Conservation (phyloP, 2,797 vertebrate genomes). For the Peromyscus nudipes region DNA sequence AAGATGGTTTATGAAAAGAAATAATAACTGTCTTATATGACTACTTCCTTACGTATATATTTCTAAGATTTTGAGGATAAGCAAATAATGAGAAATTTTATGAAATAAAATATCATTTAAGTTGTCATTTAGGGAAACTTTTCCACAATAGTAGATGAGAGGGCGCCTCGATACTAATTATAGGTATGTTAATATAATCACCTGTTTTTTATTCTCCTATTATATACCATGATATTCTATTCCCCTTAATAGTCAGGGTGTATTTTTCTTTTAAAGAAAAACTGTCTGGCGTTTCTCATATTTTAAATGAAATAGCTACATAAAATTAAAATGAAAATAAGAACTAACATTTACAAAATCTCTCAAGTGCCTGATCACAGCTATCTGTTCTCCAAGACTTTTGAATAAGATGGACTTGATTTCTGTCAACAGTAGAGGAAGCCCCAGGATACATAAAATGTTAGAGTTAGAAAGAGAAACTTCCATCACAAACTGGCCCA, state of each 20-base stretch:
- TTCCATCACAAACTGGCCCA: not conserved
- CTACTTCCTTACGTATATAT: not conserved
- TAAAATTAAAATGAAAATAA: conserved; percentile 58
- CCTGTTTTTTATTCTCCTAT: not conserved
- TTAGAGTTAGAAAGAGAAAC: not conserved
- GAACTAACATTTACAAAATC: conserved; percentile 43
- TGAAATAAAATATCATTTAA: conserved; percentile 51
- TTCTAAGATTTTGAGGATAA: not conserved
- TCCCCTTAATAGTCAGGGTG: not conserved
- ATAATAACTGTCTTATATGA: conserved; percentile 54
- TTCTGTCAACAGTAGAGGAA: conserved; percentile 56
- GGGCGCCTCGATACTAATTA: not conserved
- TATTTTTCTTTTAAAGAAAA: conserved; percentile 23
- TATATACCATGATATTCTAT: not conserved
- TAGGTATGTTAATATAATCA: not conserved
- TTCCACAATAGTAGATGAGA: not conserved
- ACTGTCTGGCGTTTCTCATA: not conserved
- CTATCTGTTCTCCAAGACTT: not conserved
- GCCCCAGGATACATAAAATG: not conserved
- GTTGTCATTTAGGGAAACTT: conserved; percentile 23
- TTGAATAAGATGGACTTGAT: not conserved
- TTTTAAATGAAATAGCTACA: not conserved
- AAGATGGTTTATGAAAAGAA: conserved; percentile 63
- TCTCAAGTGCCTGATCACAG: not conserved
- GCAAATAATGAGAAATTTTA: not conserved